Evolutionary conservation across 2,888 invertebrate species (phyloP).

Genomic region (Seladonia tumulorum): DNA sequence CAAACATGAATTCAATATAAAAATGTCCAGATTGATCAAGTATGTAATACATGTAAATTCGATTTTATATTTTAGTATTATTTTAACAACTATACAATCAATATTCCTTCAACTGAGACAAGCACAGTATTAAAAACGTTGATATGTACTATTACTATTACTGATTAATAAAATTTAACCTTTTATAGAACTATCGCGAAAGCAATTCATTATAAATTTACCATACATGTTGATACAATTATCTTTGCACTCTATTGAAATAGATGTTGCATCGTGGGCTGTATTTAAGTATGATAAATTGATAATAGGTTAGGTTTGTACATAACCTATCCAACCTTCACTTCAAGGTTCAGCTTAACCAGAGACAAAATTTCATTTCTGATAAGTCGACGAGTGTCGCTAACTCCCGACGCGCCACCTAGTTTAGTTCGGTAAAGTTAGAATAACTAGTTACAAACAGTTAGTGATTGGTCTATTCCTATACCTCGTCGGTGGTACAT

Average conservation of each 20-base stretch:
- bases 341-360: no score
- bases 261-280: conserved; percentile 69
- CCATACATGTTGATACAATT: not conserved
- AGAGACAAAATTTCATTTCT: not conserved
- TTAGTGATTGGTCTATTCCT: no score
- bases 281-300: not conserved
- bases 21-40: conserved; percentile 22
- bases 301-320: not conserved
- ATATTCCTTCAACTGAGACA: conserved; percentile 21
- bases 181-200: conserved; percentile 34
- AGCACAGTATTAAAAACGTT: conserved; percentile 21
- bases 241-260: not conserved
- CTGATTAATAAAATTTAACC: conserved; percentile 42
- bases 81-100: conserved; percentile 10
- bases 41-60: conserved; percentile 28
- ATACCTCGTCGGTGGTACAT: no score
- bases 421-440: not conserved
- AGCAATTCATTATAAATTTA: not conserved
- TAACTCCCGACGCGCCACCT: not conserved
- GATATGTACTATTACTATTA: conserved; percentile 25
- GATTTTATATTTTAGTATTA: conserved; percentile 17
- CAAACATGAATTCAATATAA: conserved; percentile 38
- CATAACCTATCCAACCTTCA: not conserved
- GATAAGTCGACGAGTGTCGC: not conserved
- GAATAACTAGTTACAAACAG: no score